Conservation (phyloP, 2,888 invertebrate genomes). For the Salticus scenicus region DNA sequence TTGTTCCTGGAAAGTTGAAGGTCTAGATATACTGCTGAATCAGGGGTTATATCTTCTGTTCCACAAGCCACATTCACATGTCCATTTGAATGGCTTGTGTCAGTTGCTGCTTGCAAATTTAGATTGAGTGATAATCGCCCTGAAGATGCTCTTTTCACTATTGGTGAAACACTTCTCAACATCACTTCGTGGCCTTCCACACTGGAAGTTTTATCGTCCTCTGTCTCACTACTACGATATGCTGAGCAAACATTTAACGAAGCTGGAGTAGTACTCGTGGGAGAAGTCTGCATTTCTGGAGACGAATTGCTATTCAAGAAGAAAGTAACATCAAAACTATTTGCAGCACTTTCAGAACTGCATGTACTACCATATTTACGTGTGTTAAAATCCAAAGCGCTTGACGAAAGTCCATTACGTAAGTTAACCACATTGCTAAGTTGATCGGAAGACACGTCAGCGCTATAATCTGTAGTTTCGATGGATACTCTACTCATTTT, state of each 20-base stretch:
- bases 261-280: constrained; percentile 50
- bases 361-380: constrained; percentile 73
- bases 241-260: constrained; percentile 49
- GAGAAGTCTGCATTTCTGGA: constrained; percentile 40
- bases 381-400: constrained; percentile 66
- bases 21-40: constrained; percentile 72
- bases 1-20: constrained; percentile 62
- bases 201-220: constrained; percentile 62
- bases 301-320: constrained; percentile 65
- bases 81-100: constrained; percentile 34
- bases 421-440: constrained; percentile 65
- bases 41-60: constrained; percentile 73
- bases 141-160: constrained; percentile 50
- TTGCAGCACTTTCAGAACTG: constrained; percentile 74
- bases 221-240: constrained; percentile 52
- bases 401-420: constrained; percentile 49
- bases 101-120: constrained; percentile 29
- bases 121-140: constrained; percentile 54
- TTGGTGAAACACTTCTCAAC: constrained; percentile 59
- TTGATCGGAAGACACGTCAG: constrained; percentile 68
- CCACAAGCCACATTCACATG: constrained; percentile 62
- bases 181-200: constrained; percentile 62
- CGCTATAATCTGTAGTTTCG: constrained; percentile 68
- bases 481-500: constrained; percentile 63
- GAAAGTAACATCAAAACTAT: constrained; percentile 74